These are phyloP conservation scores for Pyrrhosoma nymphula DNA, from an alignment of 2,888 invertebrate genomes.

Conservation along the genomic window DNA sequence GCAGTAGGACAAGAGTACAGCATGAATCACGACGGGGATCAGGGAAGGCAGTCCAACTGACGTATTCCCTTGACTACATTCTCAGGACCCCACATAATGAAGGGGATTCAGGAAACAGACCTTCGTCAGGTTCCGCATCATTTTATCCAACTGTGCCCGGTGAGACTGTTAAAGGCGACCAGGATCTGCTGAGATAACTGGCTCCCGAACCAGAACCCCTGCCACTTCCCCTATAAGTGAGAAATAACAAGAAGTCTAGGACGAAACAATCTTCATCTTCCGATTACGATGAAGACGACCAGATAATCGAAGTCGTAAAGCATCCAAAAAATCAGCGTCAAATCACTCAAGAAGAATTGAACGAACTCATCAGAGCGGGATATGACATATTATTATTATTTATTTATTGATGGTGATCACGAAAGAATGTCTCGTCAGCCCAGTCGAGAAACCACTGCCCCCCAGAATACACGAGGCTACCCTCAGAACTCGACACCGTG, in stretches of 20 bases:
- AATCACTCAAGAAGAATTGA: conserved; percentile 71
- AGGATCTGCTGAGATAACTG: neutral
- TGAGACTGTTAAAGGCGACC: neutral
- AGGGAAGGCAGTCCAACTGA: conserved; percentile 24
- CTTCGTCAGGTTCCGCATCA: neutral
- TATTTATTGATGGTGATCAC: conserved; percentile 68
- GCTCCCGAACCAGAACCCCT: neutral
- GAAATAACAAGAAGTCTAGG: conserved; percentile 2
- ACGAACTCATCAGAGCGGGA: conserved; percentile 71
- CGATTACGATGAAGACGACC: neutral
- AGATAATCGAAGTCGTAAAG: conserved; percentile 70
- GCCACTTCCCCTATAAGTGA: neutral
- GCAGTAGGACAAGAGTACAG: neutral
- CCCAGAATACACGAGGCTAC: neutral
- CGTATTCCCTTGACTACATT: conserved; percentile 38
- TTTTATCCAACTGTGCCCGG: neutral
- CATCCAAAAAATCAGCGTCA: conserved; percentile 71
- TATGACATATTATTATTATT: conserved; percentile 71
- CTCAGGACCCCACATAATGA: conserved; percentile 18
- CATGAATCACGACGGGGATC: conserved; percentile 9
- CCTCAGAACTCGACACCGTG: neutral
- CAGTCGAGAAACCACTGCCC: neutral
- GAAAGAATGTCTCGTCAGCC: neutral
- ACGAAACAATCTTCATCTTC: neutral
- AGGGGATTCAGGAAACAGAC: neutral